Evolutionary conservation across 2,797 vertebrate genomes (phyloP).

Genomic region (Periophthalmus magnuspinnatus): DNA sequence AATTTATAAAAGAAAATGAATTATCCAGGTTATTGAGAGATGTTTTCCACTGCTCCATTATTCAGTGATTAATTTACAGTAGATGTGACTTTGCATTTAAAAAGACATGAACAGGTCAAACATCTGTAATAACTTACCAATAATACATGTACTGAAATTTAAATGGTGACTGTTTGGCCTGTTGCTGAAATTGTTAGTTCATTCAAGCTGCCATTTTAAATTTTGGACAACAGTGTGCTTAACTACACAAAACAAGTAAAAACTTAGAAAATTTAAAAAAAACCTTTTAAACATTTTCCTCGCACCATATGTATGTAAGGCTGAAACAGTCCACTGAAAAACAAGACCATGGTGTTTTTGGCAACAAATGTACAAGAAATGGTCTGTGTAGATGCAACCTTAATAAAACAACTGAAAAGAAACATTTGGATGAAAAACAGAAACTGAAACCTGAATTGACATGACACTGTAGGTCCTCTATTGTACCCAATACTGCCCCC

Average conservation of each 20-base stretch:
- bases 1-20: conserved; percentile 76
- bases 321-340: conserved; percentile 35
- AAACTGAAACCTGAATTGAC: conserved; percentile 16
- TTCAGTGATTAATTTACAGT: conserved; percentile 35
- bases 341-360: conserved; percentile 14
- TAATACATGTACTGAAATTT: conserved; percentile 31
- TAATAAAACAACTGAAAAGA: conserved; percentile 29
- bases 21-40: conserved; percentile 55
- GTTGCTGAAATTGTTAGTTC: conserved; percentile 39
- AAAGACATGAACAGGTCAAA: conserved; percentile 46
- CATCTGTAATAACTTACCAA: conserved; percentile 35
- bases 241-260: conserved; percentile 37
- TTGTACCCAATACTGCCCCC: conserved; percentile 16
- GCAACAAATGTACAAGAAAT: conserved; percentile 9
- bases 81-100: conserved; percentile 41
- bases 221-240: conserved; percentile 56
- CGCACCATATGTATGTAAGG: conserved; percentile 60
- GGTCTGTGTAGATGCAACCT: neutral
- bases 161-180: conserved; percentile 44
- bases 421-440: conserved; percentile 21
- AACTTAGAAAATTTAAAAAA: conserved; percentile 18
- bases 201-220: conserved; percentile 65
- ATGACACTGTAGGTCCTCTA: neutral
- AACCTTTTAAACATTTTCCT: conserved; percentile 29
- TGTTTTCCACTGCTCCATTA: conserved; percentile 41